Percentiles rank a stretch among this genome's conserved stretches.
phyloP scores from a whole-genome alignment of 1,140 invertebrate genomes.

The Pseudomyrmex dendroicus region DNA sequence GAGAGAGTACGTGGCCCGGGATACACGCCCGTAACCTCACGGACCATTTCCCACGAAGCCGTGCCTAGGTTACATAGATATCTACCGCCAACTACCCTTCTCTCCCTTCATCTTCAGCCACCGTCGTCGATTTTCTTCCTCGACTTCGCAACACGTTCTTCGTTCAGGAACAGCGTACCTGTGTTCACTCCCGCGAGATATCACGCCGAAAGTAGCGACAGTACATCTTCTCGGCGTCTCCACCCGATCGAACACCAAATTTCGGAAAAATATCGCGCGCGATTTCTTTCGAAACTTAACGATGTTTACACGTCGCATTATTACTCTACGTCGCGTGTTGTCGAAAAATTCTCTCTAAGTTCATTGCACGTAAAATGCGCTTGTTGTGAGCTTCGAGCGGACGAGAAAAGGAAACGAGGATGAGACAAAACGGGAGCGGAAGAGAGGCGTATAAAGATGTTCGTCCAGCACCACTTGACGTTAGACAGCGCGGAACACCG shows the following conservation, averaged over 20 bases:
- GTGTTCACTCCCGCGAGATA: slow-evolving; percentile 26
- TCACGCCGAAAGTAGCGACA: slow-evolving; percentile 35
- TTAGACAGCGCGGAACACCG: slow-evolving; percentile 74
- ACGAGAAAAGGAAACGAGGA: background rate
- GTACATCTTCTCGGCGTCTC: background rate
- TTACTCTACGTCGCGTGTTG: no score
- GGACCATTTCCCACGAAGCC: slow-evolving; percentile 74
- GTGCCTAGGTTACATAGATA: slow-evolving; percentile 65
- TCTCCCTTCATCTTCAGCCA: background rate
- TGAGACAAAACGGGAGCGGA: slow-evolving; percentile 17
- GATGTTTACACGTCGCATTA: no score
- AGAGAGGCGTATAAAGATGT: slow-evolving; percentile 72
- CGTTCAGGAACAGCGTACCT: slow-evolving; percentile 29
- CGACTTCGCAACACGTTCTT: slow-evolving; percentile 48
- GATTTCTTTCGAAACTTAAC: background rate
- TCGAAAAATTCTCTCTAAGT: no score
- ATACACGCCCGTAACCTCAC: slow-evolving; percentile 60
- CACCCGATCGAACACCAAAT: slow-evolving; percentile 21
- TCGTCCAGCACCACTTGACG: slow-evolving; percentile 73
- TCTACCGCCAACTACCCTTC: background rate
- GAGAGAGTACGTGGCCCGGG: slow-evolving; percentile 24
- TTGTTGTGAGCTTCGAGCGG: background rate
- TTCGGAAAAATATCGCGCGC: slow-evolving; percentile 12
- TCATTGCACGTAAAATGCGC: no score
- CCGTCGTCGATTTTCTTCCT: slow-evolving; percentile 28